Percentiles rank a stretch among this genome's conserved stretches.
These are phyloP conservation scores for Gallinago media DNA, from an alignment of 2,113 vertebrate genomes.

Conservation along the genomic window DNA sequence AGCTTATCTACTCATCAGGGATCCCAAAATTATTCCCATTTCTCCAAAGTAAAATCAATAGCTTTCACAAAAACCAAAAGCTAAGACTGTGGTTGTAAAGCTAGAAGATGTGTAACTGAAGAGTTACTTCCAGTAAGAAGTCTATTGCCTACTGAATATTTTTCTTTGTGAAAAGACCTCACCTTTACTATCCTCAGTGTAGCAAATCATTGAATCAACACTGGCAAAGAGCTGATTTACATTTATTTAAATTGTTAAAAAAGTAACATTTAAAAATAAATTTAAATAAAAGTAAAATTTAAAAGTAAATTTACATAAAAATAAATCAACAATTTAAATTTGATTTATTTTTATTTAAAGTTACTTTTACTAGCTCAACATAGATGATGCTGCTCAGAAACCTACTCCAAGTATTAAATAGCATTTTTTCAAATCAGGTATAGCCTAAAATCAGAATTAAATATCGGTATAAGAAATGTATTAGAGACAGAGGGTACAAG, in stretches of 20 bases:
- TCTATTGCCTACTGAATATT: neutral
- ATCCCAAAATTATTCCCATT: neutral
- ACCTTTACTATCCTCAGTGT: neutral
- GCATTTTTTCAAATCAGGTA: neutral
- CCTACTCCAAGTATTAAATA: neutral
- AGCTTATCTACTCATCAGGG: neutral
- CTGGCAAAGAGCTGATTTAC: neutral
- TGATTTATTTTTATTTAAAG: no score
- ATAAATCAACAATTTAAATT: no score
- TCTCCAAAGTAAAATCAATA: neutral
- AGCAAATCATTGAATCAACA: neutral
- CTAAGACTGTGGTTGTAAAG: neutral
- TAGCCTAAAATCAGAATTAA: neutral
- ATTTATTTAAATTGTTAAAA: no score
- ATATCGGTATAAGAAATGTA: neutral
- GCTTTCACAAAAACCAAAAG: neutral
- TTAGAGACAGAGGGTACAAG: neutral
- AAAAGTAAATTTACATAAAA: no score
- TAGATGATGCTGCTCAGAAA: neutral
- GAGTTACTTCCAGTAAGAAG: neutral
- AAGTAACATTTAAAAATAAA: no score
- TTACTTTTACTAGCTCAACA: neutral
- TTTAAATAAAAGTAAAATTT: no score
- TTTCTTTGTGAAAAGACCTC: neutral
- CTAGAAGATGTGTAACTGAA: neutral